Evolutionary conservation across 2,113 vertebrate genomes (phyloP).

Genomic region (Saimiri boliviensis): DNA sequence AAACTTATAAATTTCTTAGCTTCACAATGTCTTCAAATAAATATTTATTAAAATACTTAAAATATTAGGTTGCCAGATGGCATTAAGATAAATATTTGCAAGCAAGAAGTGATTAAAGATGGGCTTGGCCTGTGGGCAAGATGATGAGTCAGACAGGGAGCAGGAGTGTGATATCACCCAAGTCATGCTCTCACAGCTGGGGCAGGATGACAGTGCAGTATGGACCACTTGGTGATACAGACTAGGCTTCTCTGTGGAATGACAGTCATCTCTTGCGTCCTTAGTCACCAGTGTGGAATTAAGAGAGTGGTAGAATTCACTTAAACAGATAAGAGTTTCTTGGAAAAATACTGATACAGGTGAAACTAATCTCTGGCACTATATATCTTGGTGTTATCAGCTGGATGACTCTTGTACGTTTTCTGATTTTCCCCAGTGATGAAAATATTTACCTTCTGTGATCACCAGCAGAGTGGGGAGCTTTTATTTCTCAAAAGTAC

Average conservation of each 20-base stretch:
- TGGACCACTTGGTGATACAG: no score
- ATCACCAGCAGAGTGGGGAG: not conserved
- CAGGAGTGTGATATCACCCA: not conserved
- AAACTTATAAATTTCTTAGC: not conserved
- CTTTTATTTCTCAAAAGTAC: not conserved
- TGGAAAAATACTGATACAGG: not conserved
- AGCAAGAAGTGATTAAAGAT: not conserved
- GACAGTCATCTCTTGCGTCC: not conserved
- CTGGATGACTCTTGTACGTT: not conserved
- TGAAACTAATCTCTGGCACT: not conserved
- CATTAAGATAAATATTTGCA: not conserved
- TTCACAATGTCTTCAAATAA: not conserved
- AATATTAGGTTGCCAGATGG: not conserved
- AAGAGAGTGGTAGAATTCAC: not conserved
- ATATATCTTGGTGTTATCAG: not conserved
- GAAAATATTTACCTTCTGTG: not conserved
- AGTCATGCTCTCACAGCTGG: not conserved
- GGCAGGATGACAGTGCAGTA: not conserved
- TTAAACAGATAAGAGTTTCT: not conserved
- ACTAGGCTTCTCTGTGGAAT: not conserved
- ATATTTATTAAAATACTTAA: constrained; percentile 9
- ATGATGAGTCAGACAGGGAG: not conserved
- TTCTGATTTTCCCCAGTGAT: not conserved
- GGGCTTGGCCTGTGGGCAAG: not conserved
- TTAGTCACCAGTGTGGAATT: not conserved